Base-by-base conservation (phyloP, 2,113 vertebrate genomes). In the Ophthalmolycus amberensis region DNA sequence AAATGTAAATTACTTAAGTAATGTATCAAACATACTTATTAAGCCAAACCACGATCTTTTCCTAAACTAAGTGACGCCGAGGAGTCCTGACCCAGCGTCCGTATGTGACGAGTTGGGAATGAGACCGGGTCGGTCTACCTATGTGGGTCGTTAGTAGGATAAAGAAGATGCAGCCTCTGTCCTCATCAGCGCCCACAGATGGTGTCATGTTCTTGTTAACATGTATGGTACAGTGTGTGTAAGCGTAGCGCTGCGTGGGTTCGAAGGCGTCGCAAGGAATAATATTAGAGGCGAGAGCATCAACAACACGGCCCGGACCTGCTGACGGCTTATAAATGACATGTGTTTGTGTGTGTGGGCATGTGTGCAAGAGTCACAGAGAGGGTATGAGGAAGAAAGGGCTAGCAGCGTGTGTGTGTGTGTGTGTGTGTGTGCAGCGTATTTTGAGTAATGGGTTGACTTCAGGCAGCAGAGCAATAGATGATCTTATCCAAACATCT, bases 261-360 rank as follows among this genome's bases (percentile, higher is more conserved):
- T 0, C 9, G 63, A 34, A 83, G 62, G 68, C 80, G 77, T 85
- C 77, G 48, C 76, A 58, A 79, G 63, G 69, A 85, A 83, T 88
- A 79, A 82, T 70, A 75, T 81, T 80, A 68, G 71, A 42, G 56
- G 82, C 9, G 72, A 74, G 79, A 79, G 64, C 84, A 82, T 86
- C 74, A 86, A 69, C 77, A 84, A 72, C 46, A 4, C 3, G 1
- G 46, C 40, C 78, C n/a, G 48, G 58, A 63, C 75, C 58, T 56
- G 9, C 77, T 69, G 82, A 89, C 86, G 78, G 80, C 85, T 77
- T 83, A 80, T 77, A 89, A 88, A 90, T 70, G 64, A 85, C 75
- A 38, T 84, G 73, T 83, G 71, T 62, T 59, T 52, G 79, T 71
- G 52, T 74, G 62, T 67, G 29, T 32, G 34, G 25, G 29, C 22